Conservation (phyloP, 2,797 vertebrate genomes). For the Acropternis orthonyx region DNA sequence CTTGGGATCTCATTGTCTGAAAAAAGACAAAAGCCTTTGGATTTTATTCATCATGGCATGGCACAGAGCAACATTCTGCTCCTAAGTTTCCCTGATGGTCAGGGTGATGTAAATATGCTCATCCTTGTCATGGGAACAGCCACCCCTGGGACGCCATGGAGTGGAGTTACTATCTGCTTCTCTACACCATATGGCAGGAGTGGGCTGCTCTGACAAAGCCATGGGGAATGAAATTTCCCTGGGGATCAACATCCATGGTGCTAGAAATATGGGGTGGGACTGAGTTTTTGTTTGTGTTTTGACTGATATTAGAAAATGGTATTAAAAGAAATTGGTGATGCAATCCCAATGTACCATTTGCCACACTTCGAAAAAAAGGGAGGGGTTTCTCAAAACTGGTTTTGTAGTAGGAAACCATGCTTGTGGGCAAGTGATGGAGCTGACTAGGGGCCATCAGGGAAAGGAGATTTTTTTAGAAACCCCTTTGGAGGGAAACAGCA, state of each 20-base stretch:
- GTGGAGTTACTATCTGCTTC: not conserved
- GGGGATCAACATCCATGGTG: fast-evolving
- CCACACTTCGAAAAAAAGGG: not conserved
- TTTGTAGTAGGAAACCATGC: not conserved
- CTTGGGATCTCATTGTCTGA: not conserved
- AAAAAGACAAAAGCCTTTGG: not conserved
- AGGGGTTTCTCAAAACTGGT: not conserved
- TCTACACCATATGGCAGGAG: not conserved
- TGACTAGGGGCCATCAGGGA: fast-evolving
- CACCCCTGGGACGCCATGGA: fast-evolving
- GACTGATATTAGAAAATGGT: not conserved
- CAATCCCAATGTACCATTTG: not conserved
- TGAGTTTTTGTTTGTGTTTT: not conserved
- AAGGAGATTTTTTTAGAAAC: not conserved
- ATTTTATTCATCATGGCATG: not conserved
- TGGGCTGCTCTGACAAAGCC: not conserved
- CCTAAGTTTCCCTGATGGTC: not conserved
- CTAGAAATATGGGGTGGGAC: not conserved
- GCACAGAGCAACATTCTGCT: not conserved
- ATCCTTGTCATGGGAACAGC: not conserved
- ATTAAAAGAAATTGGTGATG: not conserved
- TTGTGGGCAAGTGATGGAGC: not conserved
- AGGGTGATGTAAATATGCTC: not conserved
- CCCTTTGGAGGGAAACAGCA: not conserved
- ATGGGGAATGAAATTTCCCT: fast-evolving